Evolutionary conservation across 2,797 vertebrate genomes (phyloP).

Genomic region (Meriones psammophilus): DNA sequence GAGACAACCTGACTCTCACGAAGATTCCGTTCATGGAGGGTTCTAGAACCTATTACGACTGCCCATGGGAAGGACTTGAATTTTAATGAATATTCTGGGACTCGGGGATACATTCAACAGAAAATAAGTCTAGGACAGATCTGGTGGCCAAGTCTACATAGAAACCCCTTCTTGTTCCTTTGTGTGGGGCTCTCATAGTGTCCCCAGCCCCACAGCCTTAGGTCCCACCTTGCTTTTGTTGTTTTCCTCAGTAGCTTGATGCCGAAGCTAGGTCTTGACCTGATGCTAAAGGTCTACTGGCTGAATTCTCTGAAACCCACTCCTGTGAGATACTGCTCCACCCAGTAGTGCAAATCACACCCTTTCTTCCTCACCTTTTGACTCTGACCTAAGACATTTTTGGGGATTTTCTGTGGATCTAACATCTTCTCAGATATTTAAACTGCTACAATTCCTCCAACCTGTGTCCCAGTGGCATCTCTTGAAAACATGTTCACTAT

Average conservation of each 20-base stretch:
- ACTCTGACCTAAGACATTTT: background rate
- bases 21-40: background rate
- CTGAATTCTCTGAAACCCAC: too few relatives aligned
- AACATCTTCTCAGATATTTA: background rate
- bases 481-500: background rate
- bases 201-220: background rate
- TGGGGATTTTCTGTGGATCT: background rate
- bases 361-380: background rate
- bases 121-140: background rate
- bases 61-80: background rate
- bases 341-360: background rate
- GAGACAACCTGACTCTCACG: background rate
- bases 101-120: background rate
- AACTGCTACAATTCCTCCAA: background rate
- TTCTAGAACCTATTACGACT: background rate
- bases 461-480: background rate
- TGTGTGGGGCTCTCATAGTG: background rate
- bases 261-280: background rate
- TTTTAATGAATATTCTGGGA: background rate
- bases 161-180: background rate
- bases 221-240: background rate
- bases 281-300: background rate
- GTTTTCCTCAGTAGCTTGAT: background rate
- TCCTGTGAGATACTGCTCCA: too few relatives aligned
- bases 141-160: background rate